Conservation (phyloP, 1,140 invertebrate species). For the fruit fly (Drosophila melanogaster) region DNA sequence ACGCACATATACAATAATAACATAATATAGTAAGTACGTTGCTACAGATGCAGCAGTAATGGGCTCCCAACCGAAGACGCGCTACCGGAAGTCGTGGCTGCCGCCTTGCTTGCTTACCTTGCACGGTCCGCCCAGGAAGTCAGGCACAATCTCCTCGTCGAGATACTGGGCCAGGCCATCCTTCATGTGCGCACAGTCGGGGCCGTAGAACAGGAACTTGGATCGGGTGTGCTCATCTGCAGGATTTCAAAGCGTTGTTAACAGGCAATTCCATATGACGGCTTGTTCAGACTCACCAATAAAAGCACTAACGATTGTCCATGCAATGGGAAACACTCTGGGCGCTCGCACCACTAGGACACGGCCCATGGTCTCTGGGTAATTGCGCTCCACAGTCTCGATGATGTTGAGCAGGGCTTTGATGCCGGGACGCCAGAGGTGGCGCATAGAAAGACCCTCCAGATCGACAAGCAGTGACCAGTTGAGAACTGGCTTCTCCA, state of each 20-base stretch:
- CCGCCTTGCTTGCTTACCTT: slow-evolving; percentile 87
- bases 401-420: slow-evolving; percentile 96
- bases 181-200: slow-evolving; percentile 92
- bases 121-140: slow-evolving; percentile 95
- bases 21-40: slow-evolving; percentile 40
- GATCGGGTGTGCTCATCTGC: slow-evolving; percentile 96
- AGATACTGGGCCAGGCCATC: slow-evolving; percentile 95
- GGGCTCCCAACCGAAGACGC: slow-evolving; percentile 16
- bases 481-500: slow-evolving; percentile 92
- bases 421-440: slow-evolving; percentile 97
- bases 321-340: slow-evolving; percentile 97
- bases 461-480: slow-evolving; percentile 97
- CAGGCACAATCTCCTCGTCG: slow-evolving; percentile 93
- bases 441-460: slow-evolving; percentile 97
- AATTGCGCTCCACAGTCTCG: slow-evolving; percentile 97
- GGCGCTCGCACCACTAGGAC: slow-evolving; percentile 95
- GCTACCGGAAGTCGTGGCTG: not conserved
- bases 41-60: slow-evolving; percentile 26
- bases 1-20: slow-evolving; percentile 48
- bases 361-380: slow-evolving; percentile 97
- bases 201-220: slow-evolving; percentile 97
- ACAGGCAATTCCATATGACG: too few species aligned
- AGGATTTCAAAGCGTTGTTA: slow-evolving; percentile 45
- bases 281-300: slow-evolving; percentile 87
- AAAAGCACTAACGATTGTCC: slow-evolving; percentile 98